Evolutionary conservation across 2,888 invertebrate species (phyloP), one percentile per base, ranked within the genome.

Genomic region (Drosophila anomalata): DNA sequence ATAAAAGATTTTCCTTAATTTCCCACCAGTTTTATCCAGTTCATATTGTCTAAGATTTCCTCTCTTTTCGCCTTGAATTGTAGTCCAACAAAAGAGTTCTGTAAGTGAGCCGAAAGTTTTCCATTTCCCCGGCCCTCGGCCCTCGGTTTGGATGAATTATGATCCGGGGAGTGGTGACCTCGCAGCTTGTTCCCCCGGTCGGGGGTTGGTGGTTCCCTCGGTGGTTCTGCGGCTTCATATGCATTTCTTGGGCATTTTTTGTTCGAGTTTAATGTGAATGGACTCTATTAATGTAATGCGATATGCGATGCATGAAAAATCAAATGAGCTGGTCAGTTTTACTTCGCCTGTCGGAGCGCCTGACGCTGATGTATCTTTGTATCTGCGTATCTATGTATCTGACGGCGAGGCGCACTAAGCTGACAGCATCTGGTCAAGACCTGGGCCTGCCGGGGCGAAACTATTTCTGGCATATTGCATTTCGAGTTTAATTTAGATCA

Each of bases 11-110:
- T 68, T 67, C 63, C 54, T 54, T 55, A 55, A 53, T 39, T 59
- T 55, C 65, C 65, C 52, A 53, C 41, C 61, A 58, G 60, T 69
- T 78, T 46, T 63, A 60, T 58, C 46, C 65, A 71, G 59, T 73
- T 84, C 80, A 78, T 77, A 81, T 81, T 57, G 78, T 78, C 44
- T 75, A 56, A 50, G 71, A 73, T 75, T 83, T 82, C 76, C 76
- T 69, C 77, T 29, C 20, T 33, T 58, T 47, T 57, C 46, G 46
- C 51, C 39, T 57, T 65, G 52, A 59, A 59, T 51, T 63, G 62
- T 79, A 53, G 20, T 46, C 57, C 46, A 58, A 82, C 81, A 82
- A 82, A 71, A 81, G 85, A 83, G 59, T 71, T 77, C 70, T 61
- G 47, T 26, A 42, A 50, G 47, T 26, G 36, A 50, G 68, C 46